Evolutionary conservation across 1,140 invertebrate genomes (phyloP), one percentile per base, ranked within the genome.

Genomic region (Ceratina calcarata): DNA sequence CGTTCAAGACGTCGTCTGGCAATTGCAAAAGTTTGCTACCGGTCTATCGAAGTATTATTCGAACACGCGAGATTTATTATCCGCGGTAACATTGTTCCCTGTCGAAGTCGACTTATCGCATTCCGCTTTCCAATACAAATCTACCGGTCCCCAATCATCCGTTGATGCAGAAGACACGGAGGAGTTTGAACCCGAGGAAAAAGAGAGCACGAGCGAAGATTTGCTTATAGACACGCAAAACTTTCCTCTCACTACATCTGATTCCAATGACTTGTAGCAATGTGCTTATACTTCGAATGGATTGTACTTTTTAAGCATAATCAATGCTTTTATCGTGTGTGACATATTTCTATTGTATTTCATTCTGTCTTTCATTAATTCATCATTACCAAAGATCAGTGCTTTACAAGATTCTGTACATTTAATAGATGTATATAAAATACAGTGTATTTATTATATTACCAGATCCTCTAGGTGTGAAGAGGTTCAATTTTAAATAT

Each of bases 41-140:
- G 96, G 96, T 16, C 94, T 99, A 78, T 95, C 97, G 3, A 95
- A 96, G 74, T 97, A 98, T 86, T 95, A 96, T 85, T 92, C 94
- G 70, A 94, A 94, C 62, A 93, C 94, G 0, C 93, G 95, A 61
- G 94, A 95, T 62, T 94, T 98, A 82, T 93, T 98, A 58, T 95
- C 96, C 49, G 94, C 95, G 60, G 95, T 96, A 1, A 94, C 95
- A 0, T 94, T 99, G 8, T 99, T 99, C 92, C 99, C 98, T 0
- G 98, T 99, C 13, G 99, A 99, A 93, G 97, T 99, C 20, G 98
- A 99, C 93, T 94, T 99, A 18, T 96, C 97, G 2, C 95, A 97
- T 87, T 97, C 96, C 65, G 98, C 98, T 51, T 99, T 99, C 90
- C 96, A 97, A 86, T 98, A 98, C 85, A 96, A 97, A 92, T 96